Evolutionary conservation across 2,888 invertebrate species (phyloP).

Genomic region (Ceriagrion tenellum): DNA sequence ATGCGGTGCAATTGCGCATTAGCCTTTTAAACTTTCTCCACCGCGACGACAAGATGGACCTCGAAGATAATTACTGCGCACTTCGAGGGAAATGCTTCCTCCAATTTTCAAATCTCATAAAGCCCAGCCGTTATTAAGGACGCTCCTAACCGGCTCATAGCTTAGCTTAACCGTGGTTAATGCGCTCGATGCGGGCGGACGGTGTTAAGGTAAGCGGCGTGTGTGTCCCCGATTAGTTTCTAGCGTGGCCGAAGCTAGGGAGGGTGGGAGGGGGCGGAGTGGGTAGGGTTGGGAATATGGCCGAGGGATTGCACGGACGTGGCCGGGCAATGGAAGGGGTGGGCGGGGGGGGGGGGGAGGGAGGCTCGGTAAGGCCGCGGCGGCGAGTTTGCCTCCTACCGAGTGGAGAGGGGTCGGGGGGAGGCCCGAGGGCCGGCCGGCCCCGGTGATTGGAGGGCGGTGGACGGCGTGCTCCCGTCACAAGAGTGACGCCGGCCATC

Average conservation of each 20-base stretch:
- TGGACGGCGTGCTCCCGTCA: conserved; percentile 65
- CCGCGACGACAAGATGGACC: not conserved
- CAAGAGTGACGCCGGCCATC: conserved; percentile 65
- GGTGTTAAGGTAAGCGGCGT: conserved; percentile 46
- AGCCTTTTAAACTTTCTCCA: not conserved
- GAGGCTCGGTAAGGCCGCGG: not conserved
- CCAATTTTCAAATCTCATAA: not conserved
- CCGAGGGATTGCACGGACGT: not conserved
- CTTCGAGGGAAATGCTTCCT: not conserved
- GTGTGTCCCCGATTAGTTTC: conserved; percentile 60
- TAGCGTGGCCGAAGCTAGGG: not conserved
- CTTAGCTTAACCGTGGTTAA: conserved; percentile 58
- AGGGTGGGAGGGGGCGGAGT: conserved; percentile 5
- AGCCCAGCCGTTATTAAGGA: not conserved
- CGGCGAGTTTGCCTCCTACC: conserved; percentile 1
- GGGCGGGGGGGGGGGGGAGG: not conserved
- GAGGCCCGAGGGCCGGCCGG: conserved; percentile 28
- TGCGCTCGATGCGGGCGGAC: conserved; percentile 35
- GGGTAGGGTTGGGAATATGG: not conserved
- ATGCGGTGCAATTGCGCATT: no score
- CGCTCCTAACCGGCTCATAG: not conserved
- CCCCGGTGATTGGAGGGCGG: conserved; percentile 65
- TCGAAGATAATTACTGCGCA: not conserved
- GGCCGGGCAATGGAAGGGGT: not conserved
- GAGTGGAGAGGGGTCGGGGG: not conserved